phyloP scores from a whole-genome alignment of 2,113 vertebrate genomes.

The Tympanuchus pallidicinctus region DNA sequence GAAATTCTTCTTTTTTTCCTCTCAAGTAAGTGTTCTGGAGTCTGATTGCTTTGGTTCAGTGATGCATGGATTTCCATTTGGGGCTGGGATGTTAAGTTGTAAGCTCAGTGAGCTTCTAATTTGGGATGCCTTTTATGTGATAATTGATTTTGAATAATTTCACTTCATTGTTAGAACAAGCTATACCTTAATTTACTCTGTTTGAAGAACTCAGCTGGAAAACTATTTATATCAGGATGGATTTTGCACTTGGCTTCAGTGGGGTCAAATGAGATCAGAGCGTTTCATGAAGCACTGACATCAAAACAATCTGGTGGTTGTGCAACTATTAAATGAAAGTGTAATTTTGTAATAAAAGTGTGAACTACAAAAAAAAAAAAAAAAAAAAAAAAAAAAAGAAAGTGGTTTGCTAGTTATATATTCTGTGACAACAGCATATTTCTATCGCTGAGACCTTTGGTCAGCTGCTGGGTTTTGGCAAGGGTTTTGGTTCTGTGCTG shows the following conservation, averaged over 20 bases:
- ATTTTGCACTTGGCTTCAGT: slow-evolving; percentile 49
- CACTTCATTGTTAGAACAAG: slow-evolving; percentile 4
- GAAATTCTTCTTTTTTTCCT: not conserved
- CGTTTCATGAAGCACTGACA: not conserved
- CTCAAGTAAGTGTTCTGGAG: slow-evolving; percentile 15
- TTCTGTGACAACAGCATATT: not conserved
- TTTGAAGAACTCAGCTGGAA: not conserved
- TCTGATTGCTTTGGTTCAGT: slow-evolving; percentile 12
- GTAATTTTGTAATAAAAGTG: slow-evolving; percentile 63
- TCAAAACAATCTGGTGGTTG: slow-evolving; percentile 37
- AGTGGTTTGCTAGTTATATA: not conserved
- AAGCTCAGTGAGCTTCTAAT: slow-evolving; percentile 4
- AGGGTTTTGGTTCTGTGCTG: not conserved
- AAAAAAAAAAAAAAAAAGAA: not conserved
- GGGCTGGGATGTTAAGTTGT: slow-evolving; percentile 18
- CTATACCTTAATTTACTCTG: slow-evolving; percentile 33
- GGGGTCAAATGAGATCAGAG: not conserved
- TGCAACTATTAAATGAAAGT: slow-evolving; percentile 34
- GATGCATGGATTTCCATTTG: slow-evolving; percentile 49
- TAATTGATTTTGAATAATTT: slow-evolving; percentile 40
- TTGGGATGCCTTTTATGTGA: slow-evolving; percentile 31
- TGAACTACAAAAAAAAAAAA: not conserved
- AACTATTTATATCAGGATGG: not conserved
- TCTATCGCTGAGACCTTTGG: fast-evolving
- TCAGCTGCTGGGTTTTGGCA: not conserved